These are phyloP conservation scores for Brachionus sp. DNA, from an alignment of 1,140 invertebrate genomes.

Conservation along the genomic window DNA sequence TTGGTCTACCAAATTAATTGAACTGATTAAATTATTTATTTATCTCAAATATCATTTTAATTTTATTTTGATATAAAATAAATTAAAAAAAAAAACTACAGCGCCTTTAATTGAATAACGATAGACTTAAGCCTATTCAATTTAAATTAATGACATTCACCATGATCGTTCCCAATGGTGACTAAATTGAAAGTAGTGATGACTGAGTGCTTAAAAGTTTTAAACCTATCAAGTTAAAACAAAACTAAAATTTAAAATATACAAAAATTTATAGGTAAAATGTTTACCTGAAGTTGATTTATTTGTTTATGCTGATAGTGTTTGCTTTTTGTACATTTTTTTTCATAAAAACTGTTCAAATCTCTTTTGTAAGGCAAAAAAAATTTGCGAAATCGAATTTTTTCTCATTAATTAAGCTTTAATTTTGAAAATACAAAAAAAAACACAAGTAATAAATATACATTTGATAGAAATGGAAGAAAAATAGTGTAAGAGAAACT, in stretches of 20 bases:
- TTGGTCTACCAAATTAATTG: background rate
- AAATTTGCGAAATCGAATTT: background rate
- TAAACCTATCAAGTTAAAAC: background rate
- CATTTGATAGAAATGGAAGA: background rate
- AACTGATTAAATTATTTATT: background rate
- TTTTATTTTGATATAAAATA: no score
- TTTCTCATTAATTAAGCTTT: background rate
- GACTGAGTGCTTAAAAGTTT: background rate
- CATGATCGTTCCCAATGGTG: background rate
- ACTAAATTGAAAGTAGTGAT: background rate
- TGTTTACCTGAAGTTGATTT: background rate
- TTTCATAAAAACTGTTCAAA: background rate
- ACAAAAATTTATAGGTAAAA: background rate
- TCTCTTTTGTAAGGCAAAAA: background rate
- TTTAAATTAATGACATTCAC: no score
- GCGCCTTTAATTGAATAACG: no score
- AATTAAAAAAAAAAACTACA: no score
- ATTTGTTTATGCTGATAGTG: background rate
- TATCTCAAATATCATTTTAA: background rate
- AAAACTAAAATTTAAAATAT: background rate
- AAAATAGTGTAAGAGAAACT: slow-evolving; percentile 21
- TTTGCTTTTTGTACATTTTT: slow-evolving; percentile 10
- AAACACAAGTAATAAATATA: background rate
- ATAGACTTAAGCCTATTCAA: no score
- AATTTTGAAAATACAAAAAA: slow-evolving; percentile 19